These are phyloP conservation scores for Poliocrania exsul DNA, from an alignment of 2,797 vertebrate genomes.

Conservation along the genomic window DNA sequence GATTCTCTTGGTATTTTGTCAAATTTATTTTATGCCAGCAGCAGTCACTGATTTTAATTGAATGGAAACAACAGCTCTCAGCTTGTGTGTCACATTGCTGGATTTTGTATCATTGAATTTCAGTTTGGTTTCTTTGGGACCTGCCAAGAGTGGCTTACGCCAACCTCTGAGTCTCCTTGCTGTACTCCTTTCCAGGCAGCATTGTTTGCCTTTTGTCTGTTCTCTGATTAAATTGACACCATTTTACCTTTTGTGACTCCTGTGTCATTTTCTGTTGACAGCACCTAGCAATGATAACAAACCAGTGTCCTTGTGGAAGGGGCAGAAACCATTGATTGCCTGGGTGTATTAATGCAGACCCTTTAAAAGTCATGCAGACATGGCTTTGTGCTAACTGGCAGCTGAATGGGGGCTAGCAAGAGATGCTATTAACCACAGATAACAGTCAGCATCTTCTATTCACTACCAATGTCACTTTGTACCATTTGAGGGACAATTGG, in stretches of 20 bases:
- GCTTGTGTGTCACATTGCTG: constrained; percentile 65
- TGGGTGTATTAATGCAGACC: constrained; percentile 78
- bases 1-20: constrained; percentile 58
- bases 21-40: constrained; percentile 60
- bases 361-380: constrained; percentile 74
- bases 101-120: constrained; percentile 72
- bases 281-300: constrained; percentile 73
- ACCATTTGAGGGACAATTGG: constrained; percentile 44
- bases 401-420: constrained; percentile 73
- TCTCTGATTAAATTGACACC: constrained; percentile 82
- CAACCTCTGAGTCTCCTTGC: constrained; percentile 78
- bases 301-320: constrained; percentile 78
- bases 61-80: constrained; percentile 66
- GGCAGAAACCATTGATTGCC: constrained; percentile 79
- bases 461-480: constrained; percentile 79
- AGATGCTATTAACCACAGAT: constrained; percentile 79
- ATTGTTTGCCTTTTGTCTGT: constrained; percentile 78
- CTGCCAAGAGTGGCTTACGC: constrained; percentile 43
- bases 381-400: constrained; percentile 79
- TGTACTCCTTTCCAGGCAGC: constrained; percentile 55
- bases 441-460: constrained; percentile 75
- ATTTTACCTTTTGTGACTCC: constrained; percentile 77
- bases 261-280: constrained; percentile 83
- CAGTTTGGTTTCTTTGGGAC: constrained; percentile 72
- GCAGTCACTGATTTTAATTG: constrained; percentile 73